These are phyloP conservation scores for Nomada hirtipes DNA, from an alignment of 2,888 invertebrate genomes.

Conservation along the genomic window DNA sequence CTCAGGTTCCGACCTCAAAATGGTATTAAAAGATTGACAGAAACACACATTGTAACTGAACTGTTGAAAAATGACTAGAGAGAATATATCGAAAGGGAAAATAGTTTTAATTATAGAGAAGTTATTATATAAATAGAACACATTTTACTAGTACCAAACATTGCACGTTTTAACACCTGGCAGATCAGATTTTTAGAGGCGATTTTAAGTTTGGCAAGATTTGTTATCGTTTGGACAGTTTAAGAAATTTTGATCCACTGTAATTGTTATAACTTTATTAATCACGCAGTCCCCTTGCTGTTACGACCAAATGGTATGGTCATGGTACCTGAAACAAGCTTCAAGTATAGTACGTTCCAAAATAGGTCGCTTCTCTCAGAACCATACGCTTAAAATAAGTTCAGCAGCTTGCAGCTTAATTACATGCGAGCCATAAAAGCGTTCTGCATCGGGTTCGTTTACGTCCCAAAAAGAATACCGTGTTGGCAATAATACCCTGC, in stretches of 20 bases:
- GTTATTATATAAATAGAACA: no score
- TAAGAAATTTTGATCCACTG: not conserved
- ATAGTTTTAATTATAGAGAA: no score
- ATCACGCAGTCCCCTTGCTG: not conserved
- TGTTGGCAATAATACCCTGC: conserved; percentile 24
- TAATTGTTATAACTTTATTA: not conserved
- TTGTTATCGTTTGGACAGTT: not conserved
- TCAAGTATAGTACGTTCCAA: conserved; percentile 63
- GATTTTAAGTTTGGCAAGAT: no score
- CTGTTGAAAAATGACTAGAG: no score
- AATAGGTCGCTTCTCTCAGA: conserved; percentile 46
- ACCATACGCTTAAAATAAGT: not conserved
- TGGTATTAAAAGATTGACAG: not conserved
- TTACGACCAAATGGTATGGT: conserved; percentile 21
- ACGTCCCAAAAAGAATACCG: conserved; percentile 15
- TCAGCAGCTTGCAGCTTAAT: conserved; percentile 24
- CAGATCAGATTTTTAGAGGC: no score
- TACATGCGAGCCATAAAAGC: conserved; percentile 38
- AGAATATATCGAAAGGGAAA: no score
- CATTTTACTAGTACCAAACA: no score
- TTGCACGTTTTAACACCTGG: no score
- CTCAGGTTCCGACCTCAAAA: not conserved
- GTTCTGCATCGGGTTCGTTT: conserved; percentile 28
- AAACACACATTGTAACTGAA: not conserved
- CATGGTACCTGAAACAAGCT: conserved; percentile 67